phyloP scores from a whole-genome alignment of 2,888 invertebrate genomes.

The Hybos culiciformis region DNA sequence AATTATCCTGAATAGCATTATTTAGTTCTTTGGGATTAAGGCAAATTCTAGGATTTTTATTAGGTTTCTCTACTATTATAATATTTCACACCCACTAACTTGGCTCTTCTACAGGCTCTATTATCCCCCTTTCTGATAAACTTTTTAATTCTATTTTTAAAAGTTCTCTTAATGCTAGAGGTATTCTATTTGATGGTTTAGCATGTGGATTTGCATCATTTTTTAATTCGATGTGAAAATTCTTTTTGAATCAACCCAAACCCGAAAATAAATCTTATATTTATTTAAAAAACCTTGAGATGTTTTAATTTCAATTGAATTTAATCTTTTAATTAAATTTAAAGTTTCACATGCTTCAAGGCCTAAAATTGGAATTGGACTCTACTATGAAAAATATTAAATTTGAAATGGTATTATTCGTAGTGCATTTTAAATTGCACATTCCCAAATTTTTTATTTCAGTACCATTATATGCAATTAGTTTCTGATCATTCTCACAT shows the following conservation, averaged over 20 bases:
- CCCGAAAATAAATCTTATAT: neutral
- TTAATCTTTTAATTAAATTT: neutral
- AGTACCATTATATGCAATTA: no score
- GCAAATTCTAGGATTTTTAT: constrained; percentile 6
- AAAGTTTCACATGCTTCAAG: neutral
- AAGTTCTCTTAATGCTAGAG: neutral
- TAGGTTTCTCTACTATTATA: constrained; percentile 8
- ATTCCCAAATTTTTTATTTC: no score
- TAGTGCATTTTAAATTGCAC: no score
- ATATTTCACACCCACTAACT: constrained; percentile 8
- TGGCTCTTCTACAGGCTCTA: neutral
- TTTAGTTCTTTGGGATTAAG: constrained; percentile 7
- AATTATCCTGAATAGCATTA: constrained; percentile 4
- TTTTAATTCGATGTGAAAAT: neutral
- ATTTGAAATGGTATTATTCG: no score
- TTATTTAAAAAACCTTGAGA: neutral
- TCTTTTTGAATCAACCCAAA: neutral
- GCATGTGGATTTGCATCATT: neutral
- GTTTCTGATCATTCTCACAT: no score
- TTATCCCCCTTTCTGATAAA: neutral
- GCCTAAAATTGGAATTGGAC: neutral
- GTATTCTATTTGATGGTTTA: neutral
- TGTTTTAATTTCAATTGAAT: neutral
- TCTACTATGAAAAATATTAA: no score
- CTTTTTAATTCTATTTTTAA: neutral